Base-by-base conservation (phyloP, 2,888 invertebrate genomes). In the Gortyna flavago region DNA sequence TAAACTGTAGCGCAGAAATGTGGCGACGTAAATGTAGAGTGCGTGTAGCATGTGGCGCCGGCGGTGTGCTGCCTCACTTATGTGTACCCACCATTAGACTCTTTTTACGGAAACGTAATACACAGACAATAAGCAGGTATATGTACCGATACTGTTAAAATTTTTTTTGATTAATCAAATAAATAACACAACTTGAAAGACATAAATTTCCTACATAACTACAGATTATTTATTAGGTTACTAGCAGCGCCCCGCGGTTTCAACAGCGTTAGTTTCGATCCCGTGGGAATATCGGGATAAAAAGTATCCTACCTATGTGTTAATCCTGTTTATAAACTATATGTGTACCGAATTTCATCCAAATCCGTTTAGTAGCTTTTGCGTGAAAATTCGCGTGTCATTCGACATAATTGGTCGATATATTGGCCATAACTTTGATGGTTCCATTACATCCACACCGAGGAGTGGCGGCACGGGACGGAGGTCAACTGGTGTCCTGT, bases 391-490 rank as follows among this genome's bases (percentile, higher is more conserved):
- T 71, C 32, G 67, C 67, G 41, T 68, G 66, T 57, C 44, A n/a
- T 18, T 6, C 35, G 7, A 41, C 41, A 51, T 65, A n/a, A 38
- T 66, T 73, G 44, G 16, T 78, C 48, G 66, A 79, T 80, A 69
- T 35, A 61, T 78, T 57, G 72, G 65, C 32, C 38, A 70, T 61
- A 65, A 69, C 38, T 73, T 41, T 57, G 78, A 41, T 48, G 65
- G 66, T 35, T 59, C 51, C 71, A 77, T 61, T 54, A 69, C 68
- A 66, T 48, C 7, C 18, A 25, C 38, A 21, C 29, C n/a, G 6
- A 25, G 81, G 78, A 62, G 81, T n/a, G 81, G 77, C 77, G 38
- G 25, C 25, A 32, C 44, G 16, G 1, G 16, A 9, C 65, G 66
- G 57, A 70, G 81, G 78, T 73, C 73, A 54, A 5, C 54, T 44